Base-by-base conservation (phyloP, 2,797 vertebrate genomes). In the Anguilla marmorata region DNA sequence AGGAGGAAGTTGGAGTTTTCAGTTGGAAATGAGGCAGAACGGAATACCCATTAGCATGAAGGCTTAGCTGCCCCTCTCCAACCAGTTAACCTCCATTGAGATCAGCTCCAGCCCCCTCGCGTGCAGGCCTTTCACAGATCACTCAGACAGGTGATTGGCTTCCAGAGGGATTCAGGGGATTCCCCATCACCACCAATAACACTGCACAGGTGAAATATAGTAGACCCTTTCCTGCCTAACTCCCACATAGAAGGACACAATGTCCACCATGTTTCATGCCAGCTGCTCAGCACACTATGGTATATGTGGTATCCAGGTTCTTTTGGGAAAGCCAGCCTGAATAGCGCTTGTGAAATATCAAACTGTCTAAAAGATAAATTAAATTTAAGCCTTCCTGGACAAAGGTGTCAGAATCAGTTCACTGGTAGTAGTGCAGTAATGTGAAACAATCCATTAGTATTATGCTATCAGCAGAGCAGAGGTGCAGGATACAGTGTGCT, bases 1-100 rank as follows among this genome's bases (percentile, higher is more conserved):
- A 56, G 27, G 52, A 37, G 52, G 56, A 85, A 85, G 56, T 6
- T 16, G 84, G 19, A 21, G 33, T 56, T 85, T 85, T 85, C 50
- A 85, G 37, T 58, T 41, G 84, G 84, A 85, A 85, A 85, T 85
- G 84, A 41, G 37, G 54, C 52, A 58, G 30, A 85, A 60, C 24
- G 52, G 86, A 86, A 56, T 24, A 54, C 7, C 11, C 83, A 84
- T 84, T 58, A 84, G 83, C 83, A 58, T 82, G 21, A 82, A 50
- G 45, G 45, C 45, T 82, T 24, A 82, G 79, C 79, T n/a, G 41
- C 79, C 45, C 7, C 45, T n/a, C 79, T 82, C 79, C 45, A 41
- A 76, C 16, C 74, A 45, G 33, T 45, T 8, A 79, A 8, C 74
- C 33, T 45, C 74, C 14, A 74, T 74, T 79, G 33, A 79, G 74